These are phyloP conservation scores for Rhinoptilus africanus DNA, from an alignment of 2,113 vertebrate species.

Conservation along the genomic window DNA sequence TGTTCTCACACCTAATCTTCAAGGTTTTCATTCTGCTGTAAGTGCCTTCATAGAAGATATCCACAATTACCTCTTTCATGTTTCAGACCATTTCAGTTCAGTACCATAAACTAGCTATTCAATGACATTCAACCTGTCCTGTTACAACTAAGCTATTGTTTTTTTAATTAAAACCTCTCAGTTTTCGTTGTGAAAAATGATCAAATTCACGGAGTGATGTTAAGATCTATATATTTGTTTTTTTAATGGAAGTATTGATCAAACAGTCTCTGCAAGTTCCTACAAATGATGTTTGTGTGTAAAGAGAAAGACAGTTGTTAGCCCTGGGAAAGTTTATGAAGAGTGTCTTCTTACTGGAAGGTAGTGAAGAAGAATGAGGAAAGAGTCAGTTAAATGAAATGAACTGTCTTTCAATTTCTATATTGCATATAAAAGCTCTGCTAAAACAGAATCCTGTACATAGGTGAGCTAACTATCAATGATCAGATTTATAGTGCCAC, in stretches of 20 bases:
- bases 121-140: neutral
- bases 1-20: slow-evolving; percentile 91
- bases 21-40: slow-evolving; percentile 91
- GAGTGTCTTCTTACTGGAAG: neutral
- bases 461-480: neutral
- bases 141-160: neutral
- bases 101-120: neutral
- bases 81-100: neutral
- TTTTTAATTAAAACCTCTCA: neutral
- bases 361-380: neutral
- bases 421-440: neutral
- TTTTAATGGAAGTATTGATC: neutral
- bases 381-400: neutral
- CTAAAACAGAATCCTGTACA: neutral
- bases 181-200: neutral
- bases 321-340: neutral
- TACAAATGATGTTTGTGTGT: neutral
- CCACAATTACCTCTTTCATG: neutral
- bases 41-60: slow-evolving; percentile 51
- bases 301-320: neutral
- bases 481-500: neutral
- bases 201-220: neutral
- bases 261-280: neutral
- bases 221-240: neutral
- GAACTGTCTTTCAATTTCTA: neutral